Evolutionary conservation across 2,888 invertebrate genomes (phyloP).

Genomic region (Schizaphis graminum): DNA sequence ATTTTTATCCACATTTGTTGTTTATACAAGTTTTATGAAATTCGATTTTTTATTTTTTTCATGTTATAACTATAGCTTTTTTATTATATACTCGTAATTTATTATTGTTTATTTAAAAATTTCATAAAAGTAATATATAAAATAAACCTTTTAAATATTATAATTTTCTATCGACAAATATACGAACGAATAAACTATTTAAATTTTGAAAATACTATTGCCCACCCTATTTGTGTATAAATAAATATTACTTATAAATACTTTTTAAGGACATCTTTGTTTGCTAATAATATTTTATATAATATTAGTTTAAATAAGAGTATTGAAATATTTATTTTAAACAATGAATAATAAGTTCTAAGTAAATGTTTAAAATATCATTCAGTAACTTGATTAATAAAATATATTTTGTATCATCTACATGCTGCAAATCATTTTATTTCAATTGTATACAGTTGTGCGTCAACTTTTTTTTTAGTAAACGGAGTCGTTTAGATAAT

Average conservation of each 20-base stretch:
- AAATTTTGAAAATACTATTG: not conserved
- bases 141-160: not conserved
- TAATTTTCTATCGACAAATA: not conserved
- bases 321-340: not conserved
- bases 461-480: not conserved
- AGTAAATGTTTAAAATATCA: not conserved
- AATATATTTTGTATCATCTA: not conserved
- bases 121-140: not conserved
- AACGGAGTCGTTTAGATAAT: not conserved
- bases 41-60: not conserved
- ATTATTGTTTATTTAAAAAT: not conserved
- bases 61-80: not conserved
- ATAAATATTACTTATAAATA: not conserved
- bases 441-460: not conserved
- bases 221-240: not conserved
- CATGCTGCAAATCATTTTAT: not conserved
- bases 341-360: not conserved
- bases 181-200: not conserved
- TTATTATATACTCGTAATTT: not conserved
- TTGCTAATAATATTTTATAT: not conserved
- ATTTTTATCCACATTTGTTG: not conserved
- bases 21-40: not conserved
- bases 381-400: not conserved
- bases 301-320: not conserved
- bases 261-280: not conserved